These are phyloP conservation scores for Andrena trimmerana DNA, from an alignment of 2,888 invertebrate genomes.

Conservation along the genomic window DNA sequence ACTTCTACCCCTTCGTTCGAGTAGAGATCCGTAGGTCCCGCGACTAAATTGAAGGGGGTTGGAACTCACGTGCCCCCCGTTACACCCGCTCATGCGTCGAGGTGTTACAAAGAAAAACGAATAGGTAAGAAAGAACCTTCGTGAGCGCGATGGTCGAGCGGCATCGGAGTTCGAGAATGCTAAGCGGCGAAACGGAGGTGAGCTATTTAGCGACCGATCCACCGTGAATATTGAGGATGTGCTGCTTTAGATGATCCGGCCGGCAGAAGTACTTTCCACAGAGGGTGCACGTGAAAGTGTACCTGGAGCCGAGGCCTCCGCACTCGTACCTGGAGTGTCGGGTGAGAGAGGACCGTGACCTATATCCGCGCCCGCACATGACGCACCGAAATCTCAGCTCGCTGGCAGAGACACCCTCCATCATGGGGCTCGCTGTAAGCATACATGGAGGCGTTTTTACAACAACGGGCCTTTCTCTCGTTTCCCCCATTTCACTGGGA, in stretches of 20 bases:
- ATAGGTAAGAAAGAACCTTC: not conserved
- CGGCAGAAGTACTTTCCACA: conserved; percentile 85
- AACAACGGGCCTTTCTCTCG: conserved; percentile 65
- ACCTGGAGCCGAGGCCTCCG: conserved; percentile 83
- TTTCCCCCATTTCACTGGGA: not conserved
- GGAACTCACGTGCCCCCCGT: too few species aligned
- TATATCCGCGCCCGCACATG: conserved; percentile 84
- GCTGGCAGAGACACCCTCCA: conserved; percentile 75
- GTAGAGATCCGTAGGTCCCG: too few species aligned
- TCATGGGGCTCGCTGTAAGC: conserved; percentile 82
- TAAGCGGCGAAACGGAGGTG: not conserved
- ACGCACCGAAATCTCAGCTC: conserved; percentile 83
- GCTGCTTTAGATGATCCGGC: conserved; percentile 85
- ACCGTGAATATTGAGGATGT: conserved; percentile 85
- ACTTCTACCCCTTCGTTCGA: too few species aligned
- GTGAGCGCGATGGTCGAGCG: not conserved
- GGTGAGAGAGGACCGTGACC: conserved; percentile 83
- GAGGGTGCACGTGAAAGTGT: conserved; percentile 84
- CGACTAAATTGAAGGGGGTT: too few species aligned
- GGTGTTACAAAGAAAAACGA: too few species aligned
- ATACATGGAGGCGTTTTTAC: conserved; percentile 81
- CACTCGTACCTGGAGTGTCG: conserved; percentile 84
- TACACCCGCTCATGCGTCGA: too few species aligned
- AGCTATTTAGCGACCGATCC: conserved; percentile 79
- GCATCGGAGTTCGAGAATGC: not conserved